Base-by-base conservation (phyloP, 2,113 vertebrate species). In the Promerops cafer region DNA sequence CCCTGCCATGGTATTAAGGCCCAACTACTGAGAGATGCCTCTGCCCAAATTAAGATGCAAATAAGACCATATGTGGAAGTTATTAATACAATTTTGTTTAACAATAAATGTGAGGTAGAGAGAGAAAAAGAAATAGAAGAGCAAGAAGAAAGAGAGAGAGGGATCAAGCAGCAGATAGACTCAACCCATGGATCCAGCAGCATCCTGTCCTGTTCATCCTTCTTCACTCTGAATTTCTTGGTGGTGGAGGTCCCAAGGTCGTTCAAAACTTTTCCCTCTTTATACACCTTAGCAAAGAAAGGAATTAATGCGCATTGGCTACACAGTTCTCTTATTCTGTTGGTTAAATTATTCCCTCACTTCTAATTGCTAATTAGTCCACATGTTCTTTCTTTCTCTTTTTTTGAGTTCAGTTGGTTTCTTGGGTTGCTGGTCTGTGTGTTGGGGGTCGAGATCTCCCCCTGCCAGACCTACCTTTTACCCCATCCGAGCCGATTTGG, bases 381-480 rank as follows among this genome's bases (percentile, higher is more conserved):
- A 54, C n/a, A 42, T 31, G 20, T n/a, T 40, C 16, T n/a, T 11
- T 61, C 19, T 40, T 20, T 63, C 28, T 70, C 16, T 28, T 30
- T 44, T 39, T 54, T 40, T 63, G 4, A 71, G 40, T 54, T 28
- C 10, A 20, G 47, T 39, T 0, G 0, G n/a, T 79, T 79, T 79
- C n/a, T 79, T 47, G 40, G 56, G 30, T 40, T n/a, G 16, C 6
- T 9, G 33, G 6, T 27, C 22, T 33, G 10, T 33, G 23, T 70
- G 27, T 16, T 69, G 10, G 15, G 9, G 24, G 11, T 71, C 1
- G 0, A 0, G 0, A 40, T 49, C 21, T 69, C 16, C 49, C 57
- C 16, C n/a, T 54, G 40, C 30, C 20, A n/a, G n/a, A 71, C 40
- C 6, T 54, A 47, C 49, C 16, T 56, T 70, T 87, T 63, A 40